Percentiles rank a stretch among this genome's conserved stretches.
Evolutionary conservation across 2,113 vertebrate species (phyloP).

Genomic region (Mobula birostris): DNA sequence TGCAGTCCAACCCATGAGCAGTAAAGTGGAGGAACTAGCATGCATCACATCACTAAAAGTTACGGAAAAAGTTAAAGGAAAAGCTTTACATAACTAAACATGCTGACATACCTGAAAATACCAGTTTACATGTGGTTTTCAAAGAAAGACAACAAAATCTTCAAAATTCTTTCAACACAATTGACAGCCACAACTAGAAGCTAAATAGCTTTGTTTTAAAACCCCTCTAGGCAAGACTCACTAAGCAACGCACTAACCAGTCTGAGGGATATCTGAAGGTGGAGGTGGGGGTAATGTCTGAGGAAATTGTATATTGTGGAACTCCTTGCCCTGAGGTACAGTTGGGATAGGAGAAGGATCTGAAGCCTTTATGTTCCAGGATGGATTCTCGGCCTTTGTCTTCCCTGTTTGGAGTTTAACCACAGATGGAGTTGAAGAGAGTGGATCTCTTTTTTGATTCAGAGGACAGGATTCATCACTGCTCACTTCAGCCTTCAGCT

Average conservation of each 20-base stretch:
- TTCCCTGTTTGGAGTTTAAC: conserved; percentile 1
- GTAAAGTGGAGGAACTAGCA: conserved; percentile 34
- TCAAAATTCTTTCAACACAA: conserved; percentile 35
- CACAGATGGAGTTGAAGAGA: neutral
- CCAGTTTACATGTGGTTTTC: conserved; percentile 34
- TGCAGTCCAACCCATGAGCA: conserved; percentile 35
- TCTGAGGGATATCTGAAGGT: conserved; percentile 41
- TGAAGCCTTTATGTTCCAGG: neutral
- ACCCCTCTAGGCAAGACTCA: conserved; percentile 32
- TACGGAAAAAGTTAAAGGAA: neutral
- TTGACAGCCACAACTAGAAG: conserved; percentile 33
- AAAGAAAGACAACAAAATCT: conserved; percentile 30
- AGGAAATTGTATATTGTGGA: conserved; percentile 32
- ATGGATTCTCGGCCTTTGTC: conserved; percentile 18
- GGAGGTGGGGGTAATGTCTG: conserved; percentile 38
- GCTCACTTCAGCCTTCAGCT: conserved; percentile 7
- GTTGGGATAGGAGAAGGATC: neutral
- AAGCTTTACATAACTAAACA: conserved; percentile 33
- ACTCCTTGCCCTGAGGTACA: conserved; percentile 27
- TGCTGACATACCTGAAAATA: conserved; percentile 37
- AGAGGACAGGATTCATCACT: neutral
- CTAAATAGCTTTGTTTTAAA: conserved; percentile 35
- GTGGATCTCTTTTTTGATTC: conserved; percentile 24
- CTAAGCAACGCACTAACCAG: conserved; percentile 43
- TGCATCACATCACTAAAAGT: conserved; percentile 34